Percentiles rank a stretch among this genome's conserved stretches.
phyloP scores from a whole-genome alignment of 2,888 invertebrate species.

The Synanthedon formicaeformis region DNA sequence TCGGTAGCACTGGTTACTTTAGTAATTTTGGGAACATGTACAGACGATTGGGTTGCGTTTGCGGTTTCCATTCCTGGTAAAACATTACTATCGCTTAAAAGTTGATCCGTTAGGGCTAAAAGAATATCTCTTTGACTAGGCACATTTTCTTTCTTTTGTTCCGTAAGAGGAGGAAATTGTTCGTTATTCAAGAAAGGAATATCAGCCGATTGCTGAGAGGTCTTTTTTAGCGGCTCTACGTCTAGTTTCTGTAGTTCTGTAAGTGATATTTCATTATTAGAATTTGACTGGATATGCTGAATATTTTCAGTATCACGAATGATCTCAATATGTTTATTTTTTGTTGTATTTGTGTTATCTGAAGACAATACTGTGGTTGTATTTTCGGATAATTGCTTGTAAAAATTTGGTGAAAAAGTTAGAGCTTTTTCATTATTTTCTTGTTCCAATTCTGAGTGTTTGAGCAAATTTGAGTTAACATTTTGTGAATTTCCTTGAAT shows the following conservation, averaged over 20 bases:
- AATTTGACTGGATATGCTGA: neutral
- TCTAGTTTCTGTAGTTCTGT: no score
- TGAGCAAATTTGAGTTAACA: no score
- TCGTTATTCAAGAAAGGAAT: slow-evolving; percentile 44
- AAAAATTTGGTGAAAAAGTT: slow-evolving; percentile 36
- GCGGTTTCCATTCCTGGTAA: slow-evolving; percentile 26
- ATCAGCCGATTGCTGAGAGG: slow-evolving; percentile 13
- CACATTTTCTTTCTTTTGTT: slow-evolving; percentile 24
- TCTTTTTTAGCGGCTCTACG: neutral
- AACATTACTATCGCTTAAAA: slow-evolving; percentile 42
- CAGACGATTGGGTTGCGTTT: slow-evolving; percentile 5
- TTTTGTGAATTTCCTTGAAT: no score
- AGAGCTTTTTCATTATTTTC: slow-evolving; percentile 2
- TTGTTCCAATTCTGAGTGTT: neutral
- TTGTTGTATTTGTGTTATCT: no score
- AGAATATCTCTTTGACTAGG: slow-evolving; percentile 60
- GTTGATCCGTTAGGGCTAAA: slow-evolving; percentile 61
- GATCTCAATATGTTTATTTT: no score
- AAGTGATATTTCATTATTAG: neutral
- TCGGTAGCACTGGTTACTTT: slow-evolving; percentile 46
- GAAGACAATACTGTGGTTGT: slow-evolving; percentile 2
- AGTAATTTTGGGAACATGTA: slow-evolving; percentile 55
- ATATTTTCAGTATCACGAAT: no score
- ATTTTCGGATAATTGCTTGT: slow-evolving; percentile 26
- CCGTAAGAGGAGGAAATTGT: slow-evolving; percentile 14